phyloP scores from a whole-genome alignment of 2,113 vertebrate species.

The Erpornis zantholeuca region DNA sequence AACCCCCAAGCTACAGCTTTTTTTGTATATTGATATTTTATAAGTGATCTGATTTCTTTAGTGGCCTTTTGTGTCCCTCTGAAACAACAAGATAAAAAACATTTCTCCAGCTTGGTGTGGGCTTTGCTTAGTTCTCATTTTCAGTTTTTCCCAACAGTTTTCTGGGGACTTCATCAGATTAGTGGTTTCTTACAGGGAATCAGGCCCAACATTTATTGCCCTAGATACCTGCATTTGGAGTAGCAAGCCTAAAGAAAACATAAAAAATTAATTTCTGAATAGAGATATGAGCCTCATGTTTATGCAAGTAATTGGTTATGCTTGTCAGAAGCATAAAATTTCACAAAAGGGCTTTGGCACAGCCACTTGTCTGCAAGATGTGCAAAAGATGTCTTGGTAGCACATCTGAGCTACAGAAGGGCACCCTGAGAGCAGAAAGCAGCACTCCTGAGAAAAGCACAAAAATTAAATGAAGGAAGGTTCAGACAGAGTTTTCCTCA shows the following conservation, averaged over 20 bases:
- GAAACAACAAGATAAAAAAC: not conserved
- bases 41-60: not conserved
- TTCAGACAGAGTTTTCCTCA: not conserved
- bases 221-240: not conserved
- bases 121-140: not conserved
- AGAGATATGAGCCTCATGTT: not conserved
- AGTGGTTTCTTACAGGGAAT: not conserved
- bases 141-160: not conserved
- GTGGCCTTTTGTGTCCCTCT: not conserved
- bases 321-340: not conserved
- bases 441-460: not conserved
- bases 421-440: not conserved
- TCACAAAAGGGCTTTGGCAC: not conserved
- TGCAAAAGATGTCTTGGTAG: not conserved
- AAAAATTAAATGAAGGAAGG: not conserved
- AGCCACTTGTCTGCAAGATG: not conserved
- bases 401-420: not conserved
- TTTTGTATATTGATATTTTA: not conserved
- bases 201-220: not conserved
- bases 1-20: not conserved
- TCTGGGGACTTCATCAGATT: not conserved
- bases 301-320: not conserved
- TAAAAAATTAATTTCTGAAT: not conserved
- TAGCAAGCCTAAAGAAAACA: not conserved
- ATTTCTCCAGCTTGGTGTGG: not conserved